Evolutionary conservation across 2,888 invertebrate genomes (phyloP), one percentile per base, ranked within the genome.

Genomic region (Scaeva pyrastri): DNA sequence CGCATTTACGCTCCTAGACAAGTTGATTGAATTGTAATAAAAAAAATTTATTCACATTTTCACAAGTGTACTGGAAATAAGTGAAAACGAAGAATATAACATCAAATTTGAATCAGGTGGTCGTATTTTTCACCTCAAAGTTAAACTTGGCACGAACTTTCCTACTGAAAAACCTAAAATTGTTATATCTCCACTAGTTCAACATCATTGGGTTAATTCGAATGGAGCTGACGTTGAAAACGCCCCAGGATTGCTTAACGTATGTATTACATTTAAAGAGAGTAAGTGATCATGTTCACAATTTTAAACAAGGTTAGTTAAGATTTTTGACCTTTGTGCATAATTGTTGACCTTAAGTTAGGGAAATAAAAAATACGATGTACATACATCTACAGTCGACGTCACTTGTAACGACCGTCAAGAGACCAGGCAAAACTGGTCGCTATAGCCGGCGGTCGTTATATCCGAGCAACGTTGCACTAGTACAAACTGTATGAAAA

Each of bases 191-290:
- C 97, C 97, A 0, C 91, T 93, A 0, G 93, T 96, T 77, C 92
- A 93, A 11, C 97, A 97, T 92, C 94, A 95, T 0, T 97, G 96
- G 96, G 94, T 96, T 1, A 94, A 94, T 52, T 92, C 93, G 10
- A 94, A 95, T 83, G 94, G 94, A 0, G 96, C 96, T 74, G 95
- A 96, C 93, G 94, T 97, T 39, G 93, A 94, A 16, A 94, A 94
- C 23, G 96, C 96, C 19, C 97, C 97, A 1, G 97, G 97, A 4
- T 91, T 97, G 45, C 89, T 96, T 50, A 96, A 96, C 92, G 95
- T 95, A 93, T 92, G 92, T 81, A 68, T 21, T 11, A 7, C 14
- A 14, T 14, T 8, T 8, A 7, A 45, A 41, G n/a, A 31, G 23
- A 62, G 21, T n/a, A n/a, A 62, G 1, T 21, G 8, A 43, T 1